Evolutionary conservation across 2,888 invertebrate species (phyloP), one percentile per base, ranked within the genome.

Genomic region (Ennomos fuscantarius): DNA sequence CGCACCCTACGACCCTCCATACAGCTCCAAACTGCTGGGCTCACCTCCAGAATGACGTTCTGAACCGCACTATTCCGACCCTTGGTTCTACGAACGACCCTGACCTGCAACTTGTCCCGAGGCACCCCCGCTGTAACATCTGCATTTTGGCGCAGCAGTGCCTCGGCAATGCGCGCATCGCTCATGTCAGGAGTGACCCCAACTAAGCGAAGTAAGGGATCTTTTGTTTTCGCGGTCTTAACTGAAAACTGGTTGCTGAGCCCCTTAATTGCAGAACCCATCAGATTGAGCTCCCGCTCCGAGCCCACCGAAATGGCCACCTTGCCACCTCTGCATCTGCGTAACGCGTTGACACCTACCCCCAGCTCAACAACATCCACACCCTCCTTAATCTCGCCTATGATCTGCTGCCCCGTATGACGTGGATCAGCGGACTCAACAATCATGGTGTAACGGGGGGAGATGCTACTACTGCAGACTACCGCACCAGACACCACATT

Each of bases 21-120:
- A n/a, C n/a, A n/a, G n/a, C n/a, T n/a, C n/a, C 52, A 52, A 10
- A 40, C 9, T 9, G 6, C 8, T 2, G 53, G 41, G 8, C 35
- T 31, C 8, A 53, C 53, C 40, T 46, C 40, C 9, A 46, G 5
- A 3, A 53, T 39, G 2, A 53, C 41, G 10, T 46, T 53, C 11
- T 34, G 35, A 0, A 53, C n/a, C 2, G 11, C 40, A 6, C 8
- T 11, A 3, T n/a, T 33, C 5, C 46, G 8, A 0, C 53, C 53
- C 9, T 31, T 40, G 5, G 45, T 41, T 0, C 46, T 11, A 13
- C 47, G 11, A 2, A 54, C 8, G 11, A 48, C 48, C 13, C 9
- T 40, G 11, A 48, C 31, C 8, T 10, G 5, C 8, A 11, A 0
- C 3, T 48, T n/a, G 1, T 11, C 48, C 2, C n/a, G n/a, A n/a